Evolutionary conservation across 2,888 invertebrate species (phyloP).

Genomic region (Drosophila barbarae): DNA sequence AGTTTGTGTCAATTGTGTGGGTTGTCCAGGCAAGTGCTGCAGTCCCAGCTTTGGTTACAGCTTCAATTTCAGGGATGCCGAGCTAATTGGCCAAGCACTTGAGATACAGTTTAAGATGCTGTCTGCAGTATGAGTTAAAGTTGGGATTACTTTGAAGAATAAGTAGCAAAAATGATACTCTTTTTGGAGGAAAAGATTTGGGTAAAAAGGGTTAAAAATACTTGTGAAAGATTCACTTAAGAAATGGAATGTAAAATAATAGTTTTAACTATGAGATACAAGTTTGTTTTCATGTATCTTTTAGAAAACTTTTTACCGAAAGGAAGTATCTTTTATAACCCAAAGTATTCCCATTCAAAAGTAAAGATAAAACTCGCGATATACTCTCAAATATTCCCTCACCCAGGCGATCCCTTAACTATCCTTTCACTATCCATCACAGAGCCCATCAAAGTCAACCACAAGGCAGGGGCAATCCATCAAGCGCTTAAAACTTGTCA

Average conservation of each 20-base stretch:
- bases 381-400: constrained; percentile 11
- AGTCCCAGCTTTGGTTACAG: constrained; percentile 13
- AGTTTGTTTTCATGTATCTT: too few relatives aligned
- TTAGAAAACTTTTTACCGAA: too few relatives aligned
- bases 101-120: constrained; percentile 24
- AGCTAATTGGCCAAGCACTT: constrained; percentile 28
- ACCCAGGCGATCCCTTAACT: constrained; percentile 37
- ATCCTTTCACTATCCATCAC: constrained; percentile 44
- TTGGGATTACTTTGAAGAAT: not conserved
- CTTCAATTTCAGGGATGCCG: constrained; percentile 22
- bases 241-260: not conserved
- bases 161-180: not conserved
- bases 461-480: constrained; percentile 59
- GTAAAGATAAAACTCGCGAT: not conserved
- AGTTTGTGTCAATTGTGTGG: constrained; percentile 43
- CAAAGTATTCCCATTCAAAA: not conserved
- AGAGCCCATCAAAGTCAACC: constrained; percentile 35
- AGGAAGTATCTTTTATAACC: not conserved
- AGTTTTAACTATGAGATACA: not conserved
- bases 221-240: not conserved
- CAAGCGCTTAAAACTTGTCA: constrained; percentile 53
- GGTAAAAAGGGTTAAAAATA: not conserved
- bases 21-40: constrained; percentile 29
- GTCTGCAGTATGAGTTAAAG: not conserved
- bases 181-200: not conserved